Evolutionary conservation across 2,888 invertebrate genomes (phyloP).

Genomic region (Caenorhabditis sp.): DNA sequence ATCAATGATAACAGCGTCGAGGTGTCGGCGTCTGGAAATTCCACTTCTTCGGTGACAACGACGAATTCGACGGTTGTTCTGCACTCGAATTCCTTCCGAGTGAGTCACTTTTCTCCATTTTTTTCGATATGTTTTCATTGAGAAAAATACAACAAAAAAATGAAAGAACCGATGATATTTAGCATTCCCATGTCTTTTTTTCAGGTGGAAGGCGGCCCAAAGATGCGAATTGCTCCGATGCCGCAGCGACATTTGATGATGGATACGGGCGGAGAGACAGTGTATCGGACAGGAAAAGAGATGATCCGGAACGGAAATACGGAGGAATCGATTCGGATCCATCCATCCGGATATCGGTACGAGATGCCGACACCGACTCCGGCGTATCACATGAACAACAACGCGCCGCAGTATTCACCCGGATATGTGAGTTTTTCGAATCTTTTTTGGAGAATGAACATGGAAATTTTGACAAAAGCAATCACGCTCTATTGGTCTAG

Average conservation of each 20-base stretch:
- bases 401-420: slow-evolving; percentile 52
- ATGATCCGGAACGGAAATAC: slow-evolving; percentile 43
- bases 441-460: too few species aligned
- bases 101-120: slow-evolving; percentile 33
- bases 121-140: not conserved
- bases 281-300: slow-evolving; percentile 50
- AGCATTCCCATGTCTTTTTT: not conserved
- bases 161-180: not conserved
- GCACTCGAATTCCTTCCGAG: slow-evolving; percentile 56
- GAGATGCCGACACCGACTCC: slow-evolving; percentile 54
- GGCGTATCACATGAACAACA: slow-evolving; percentile 53
- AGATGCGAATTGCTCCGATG: slow-evolving; percentile 56
- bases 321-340: slow-evolving; percentile 46
- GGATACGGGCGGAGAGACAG: slow-evolving; percentile 37
- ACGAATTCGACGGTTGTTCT: slow-evolving; percentile 26
- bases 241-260: slow-evolving; percentile 57
- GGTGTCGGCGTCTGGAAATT: slow-evolving; percentile 24
- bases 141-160: not conserved
- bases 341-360: slow-evolving; percentile 53
- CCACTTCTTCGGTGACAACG: slow-evolving; percentile 20
- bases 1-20: slow-evolving; percentile 49
- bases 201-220: slow-evolving; percentile 53
- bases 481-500: too few species aligned
- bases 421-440: slow-evolving; percentile 41
- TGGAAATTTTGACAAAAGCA: too few species aligned